Conservation (phyloP, 1,140 invertebrate genomes). For the Dinothrombium tinctorium region DNA sequence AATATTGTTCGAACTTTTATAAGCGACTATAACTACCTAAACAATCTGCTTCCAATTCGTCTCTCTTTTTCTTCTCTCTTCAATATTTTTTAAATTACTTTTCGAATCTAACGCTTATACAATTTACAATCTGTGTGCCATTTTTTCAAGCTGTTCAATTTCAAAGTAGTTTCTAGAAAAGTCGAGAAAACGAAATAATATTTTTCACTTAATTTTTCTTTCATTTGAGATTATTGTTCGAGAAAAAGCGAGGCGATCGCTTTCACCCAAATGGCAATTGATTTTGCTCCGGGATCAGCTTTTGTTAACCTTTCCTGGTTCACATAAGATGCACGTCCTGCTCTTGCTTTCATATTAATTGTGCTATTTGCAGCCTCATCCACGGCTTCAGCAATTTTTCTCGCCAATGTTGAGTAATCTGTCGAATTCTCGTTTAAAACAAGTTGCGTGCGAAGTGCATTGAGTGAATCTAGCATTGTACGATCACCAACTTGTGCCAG, state of each 20-base stretch:
- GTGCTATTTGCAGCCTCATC: constrained; percentile 19
- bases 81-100: too few relatives aligned
- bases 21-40: too few relatives aligned
- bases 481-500: constrained; percentile 44
- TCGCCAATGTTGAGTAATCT: not conserved
- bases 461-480: constrained; percentile 32
- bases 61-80: too few relatives aligned
- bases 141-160: too few relatives aligned
- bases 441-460: not conserved
- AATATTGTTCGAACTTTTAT: too few relatives aligned
- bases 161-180: too few relatives aligned
- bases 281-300: constrained; percentile 25
- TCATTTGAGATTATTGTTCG: too few relatives aligned
- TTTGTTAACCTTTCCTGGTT: constrained; percentile 15
- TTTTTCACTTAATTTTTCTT: too few relatives aligned
- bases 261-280: constrained; percentile 21
- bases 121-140: too few relatives aligned
- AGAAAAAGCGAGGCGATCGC: constrained; percentile 13
- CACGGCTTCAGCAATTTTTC: not conserved
- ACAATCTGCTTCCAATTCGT: too few relatives aligned
- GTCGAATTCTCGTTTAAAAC: not conserved
- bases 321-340: constrained; percentile 26
- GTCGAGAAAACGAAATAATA: too few relatives aligned
- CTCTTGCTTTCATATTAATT: constrained; percentile 29
- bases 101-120: too few relatives aligned